Evolutionary conservation across 2,797 vertebrate genomes (phyloP), one percentile per base, ranked within the genome.

Genomic region (Argyrosomus regius): DNA sequence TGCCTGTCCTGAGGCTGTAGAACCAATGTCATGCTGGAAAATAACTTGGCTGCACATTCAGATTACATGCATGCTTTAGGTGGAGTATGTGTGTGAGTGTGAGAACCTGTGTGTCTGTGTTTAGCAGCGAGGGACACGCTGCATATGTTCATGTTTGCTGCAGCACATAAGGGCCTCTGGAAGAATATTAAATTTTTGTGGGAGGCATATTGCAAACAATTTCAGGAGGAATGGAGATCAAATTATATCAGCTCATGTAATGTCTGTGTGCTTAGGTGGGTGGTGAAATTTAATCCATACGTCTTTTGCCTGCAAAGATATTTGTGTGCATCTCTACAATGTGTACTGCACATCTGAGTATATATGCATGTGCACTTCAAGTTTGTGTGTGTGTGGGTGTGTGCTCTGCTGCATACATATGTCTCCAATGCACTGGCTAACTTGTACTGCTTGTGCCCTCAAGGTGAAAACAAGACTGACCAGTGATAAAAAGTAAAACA

Each of bases 381-480:
- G 22, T 73, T 50, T 76, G 54, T 17, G 43, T 28, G 43, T 24
- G 43, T 70, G 76, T 72, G 75, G 66, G 80, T 39, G 72, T 61
- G 39, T 60, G 63, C 57, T 24, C 49, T 77, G 68, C 41, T 39
- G 64, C 11, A 4, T 53, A 6, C 17, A 35, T 62, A 65, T 59
- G 43, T 82, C 60, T 58, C 35, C 6, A 31, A 31, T 57, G 57
- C 20, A 31, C 8, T 16, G 14, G 62, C 39, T 66, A 63, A 56
- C 65, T 71, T 75, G 6, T 46, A 17, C 53, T 71, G 57, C 46
- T 71, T 6, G 17, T 63, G 52, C 45, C 77, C 68, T 83, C 13
- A 70, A 84, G 86, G 82, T 69, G 79, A 78, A 76, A 85, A 77
- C 49, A 43, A 66, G 9, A 67, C 2, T 85, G 78, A 66, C 77